Evolutionary conservation across 2,113 vertebrate genomes (phyloP), one percentile per base, ranked within the genome.

Genomic region (Nansenia antarctica): DNA sequence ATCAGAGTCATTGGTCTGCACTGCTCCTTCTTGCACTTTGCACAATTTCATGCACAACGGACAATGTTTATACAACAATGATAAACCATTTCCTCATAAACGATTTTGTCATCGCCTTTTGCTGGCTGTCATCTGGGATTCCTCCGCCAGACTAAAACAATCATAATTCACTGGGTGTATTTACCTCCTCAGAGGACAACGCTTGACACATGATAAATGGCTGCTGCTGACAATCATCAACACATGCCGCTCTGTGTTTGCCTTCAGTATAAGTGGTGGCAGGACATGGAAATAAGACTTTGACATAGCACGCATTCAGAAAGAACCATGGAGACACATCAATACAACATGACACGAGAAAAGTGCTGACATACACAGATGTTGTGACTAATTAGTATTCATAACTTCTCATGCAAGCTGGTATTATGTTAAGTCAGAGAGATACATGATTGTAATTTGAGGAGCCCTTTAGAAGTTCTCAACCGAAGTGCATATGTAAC

Each of bases 201-300:
- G n/a, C 86, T 92, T 95, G 95, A 97, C 94, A 94, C 92, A 94
- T 95, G 95, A 97, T 95, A 95, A 96, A 96, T 95, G 95, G 92
- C 92, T 93, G 89, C 88, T 90, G 91, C 94, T 95, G 94, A 95
- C 95, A 95, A 93, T 95, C 93, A 94, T 94, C 93, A 95, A 90
- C 91, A 92, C 91, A 89, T 91, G 87, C 91, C 86, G 90, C 92
- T 91, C 88, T 78, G 84, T 92, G 94, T 94, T 94, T 94, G 94
- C 92, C 92, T 94, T 94, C 93, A 94, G 93, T 95, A 91, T 89
- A 94, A 94, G 94, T 93, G 93, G 93, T 90, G 93, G 93, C 92
- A 94, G 92, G 91, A 93, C 93, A 92, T 93, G 87, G 94, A 93
- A 94, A 95, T n/a, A n/a, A n/a, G n/a, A n/a, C n/a, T n/a, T n/a